phyloP scores from a whole-genome alignment of 2,888 invertebrate species.

The Drosophila birchii region DNA sequence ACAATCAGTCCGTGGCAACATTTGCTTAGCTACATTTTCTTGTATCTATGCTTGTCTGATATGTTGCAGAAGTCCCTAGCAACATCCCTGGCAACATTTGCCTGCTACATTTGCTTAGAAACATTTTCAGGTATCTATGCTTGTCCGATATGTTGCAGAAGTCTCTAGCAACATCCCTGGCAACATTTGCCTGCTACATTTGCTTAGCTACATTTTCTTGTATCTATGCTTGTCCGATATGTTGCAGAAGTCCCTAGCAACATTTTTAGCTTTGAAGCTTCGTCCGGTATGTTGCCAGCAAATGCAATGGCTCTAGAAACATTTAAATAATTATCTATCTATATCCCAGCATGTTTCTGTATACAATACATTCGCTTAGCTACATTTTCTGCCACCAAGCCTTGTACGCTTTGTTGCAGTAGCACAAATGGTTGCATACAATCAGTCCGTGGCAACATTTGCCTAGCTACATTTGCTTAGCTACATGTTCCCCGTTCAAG shows the following conservation, averaged over 20 bases:
- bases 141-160: not conserved
- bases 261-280: no score
- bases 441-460: not conserved
- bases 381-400: not conserved
- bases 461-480: not conserved
- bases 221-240: no score
- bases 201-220: not conserved
- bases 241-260: no score
- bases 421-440: not conserved
- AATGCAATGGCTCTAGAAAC: no score
- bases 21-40: not conserved
- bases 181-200: not conserved
- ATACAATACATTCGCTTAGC: not conserved
- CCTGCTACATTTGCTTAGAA: not conserved
- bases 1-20: not conserved
- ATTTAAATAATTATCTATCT: no score
- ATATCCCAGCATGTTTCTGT: no score
- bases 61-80: not conserved
- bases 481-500: not conserved
- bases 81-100: not conserved
- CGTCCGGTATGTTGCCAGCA: no score
- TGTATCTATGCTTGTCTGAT: not conserved
- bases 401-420: not conserved
- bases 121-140: not conserved
- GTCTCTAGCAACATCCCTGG: not conserved